A percentile compares a stretch with the other conserved stretches of the same genome.
Evolutionary conservation across 2,113 vertebrate species (phyloP).

Genomic region (Nibea albiflora): DNA sequence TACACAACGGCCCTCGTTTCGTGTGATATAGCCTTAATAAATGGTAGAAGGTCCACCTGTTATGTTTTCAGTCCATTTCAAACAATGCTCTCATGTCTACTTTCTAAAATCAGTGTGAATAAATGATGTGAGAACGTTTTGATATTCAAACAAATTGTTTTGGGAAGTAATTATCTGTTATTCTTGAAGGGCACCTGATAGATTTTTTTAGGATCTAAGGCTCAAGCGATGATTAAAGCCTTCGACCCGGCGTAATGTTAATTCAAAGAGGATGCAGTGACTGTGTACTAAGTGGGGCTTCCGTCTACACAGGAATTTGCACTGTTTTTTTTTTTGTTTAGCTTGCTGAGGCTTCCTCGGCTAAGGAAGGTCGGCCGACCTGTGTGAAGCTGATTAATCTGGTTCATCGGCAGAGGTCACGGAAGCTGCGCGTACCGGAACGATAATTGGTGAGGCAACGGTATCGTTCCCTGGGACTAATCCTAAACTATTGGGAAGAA

Average conservation of each 20-base stretch:
- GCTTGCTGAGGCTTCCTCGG: conserved; percentile 17
- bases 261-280: conserved; percentile 37
- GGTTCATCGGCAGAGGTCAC: conserved; percentile 71
- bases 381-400: conserved; percentile 65
- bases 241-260: conserved; percentile 25
- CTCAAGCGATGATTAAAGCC: conserved; percentile 48
- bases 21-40: not conserved
- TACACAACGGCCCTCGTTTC: too few relatives aligned
- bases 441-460: conserved; percentile 57
- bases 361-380: conserved; percentile 56
- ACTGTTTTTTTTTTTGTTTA: not conserved
- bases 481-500: conserved; percentile 69
- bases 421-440: conserved; percentile 58
- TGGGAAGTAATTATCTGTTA: conserved; percentile 37
- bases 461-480: conserved; percentile 66
- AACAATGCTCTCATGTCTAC: not conserved
- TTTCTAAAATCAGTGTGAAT: conserved; percentile 5
- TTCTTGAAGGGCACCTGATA: conserved; percentile 50
- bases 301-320: not conserved
- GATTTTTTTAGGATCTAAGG: conserved; percentile 32
- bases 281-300: conserved; percentile 11
- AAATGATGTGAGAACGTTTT: conserved; percentile 32
- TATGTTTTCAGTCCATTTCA: not conserved
- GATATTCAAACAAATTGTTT: conserved; percentile 29
- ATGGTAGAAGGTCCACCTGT: not conserved